phyloP scores from a whole-genome alignment of 2,797 vertebrate species.

The Taeniopygia guttata region DNA sequence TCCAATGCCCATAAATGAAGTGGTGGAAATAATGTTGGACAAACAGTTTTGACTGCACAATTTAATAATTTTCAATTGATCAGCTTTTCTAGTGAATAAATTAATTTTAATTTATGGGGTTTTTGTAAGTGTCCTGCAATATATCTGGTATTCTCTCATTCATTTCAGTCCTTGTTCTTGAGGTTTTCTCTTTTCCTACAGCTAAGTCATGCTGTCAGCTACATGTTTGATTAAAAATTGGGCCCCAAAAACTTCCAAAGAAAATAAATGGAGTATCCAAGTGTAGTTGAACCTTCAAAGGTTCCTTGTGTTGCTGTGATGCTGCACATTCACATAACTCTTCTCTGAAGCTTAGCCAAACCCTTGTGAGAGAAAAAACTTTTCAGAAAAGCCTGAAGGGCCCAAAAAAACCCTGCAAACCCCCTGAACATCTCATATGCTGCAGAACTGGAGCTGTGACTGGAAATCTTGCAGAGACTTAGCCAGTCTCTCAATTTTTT shows the following conservation, averaged over 20 bases:
- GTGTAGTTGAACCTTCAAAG: not conserved
- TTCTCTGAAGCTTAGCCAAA: not conserved
- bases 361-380: not conserved
- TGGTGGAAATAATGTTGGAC: not conserved
- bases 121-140: not conserved
- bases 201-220: not conserved
- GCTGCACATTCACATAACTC: not conserved
- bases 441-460: not conserved
- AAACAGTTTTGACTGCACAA: not conserved
- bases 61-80: not conserved
- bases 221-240: not conserved
- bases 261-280: not conserved
- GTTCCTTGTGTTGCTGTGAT: not conserved
- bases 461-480: not conserved
- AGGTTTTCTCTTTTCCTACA: not conserved
- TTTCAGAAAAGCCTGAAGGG: not conserved
- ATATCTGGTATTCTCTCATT: not conserved
- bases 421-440: not conserved
- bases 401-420: not conserved
- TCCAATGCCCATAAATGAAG: not conserved
- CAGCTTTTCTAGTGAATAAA: not conserved
- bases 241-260: not conserved
- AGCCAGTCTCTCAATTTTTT: not conserved
- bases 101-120: not conserved
- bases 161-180: not conserved